Conservation (phyloP, 2,888 invertebrate species). For the Margaritifera margaritifera region DNA sequence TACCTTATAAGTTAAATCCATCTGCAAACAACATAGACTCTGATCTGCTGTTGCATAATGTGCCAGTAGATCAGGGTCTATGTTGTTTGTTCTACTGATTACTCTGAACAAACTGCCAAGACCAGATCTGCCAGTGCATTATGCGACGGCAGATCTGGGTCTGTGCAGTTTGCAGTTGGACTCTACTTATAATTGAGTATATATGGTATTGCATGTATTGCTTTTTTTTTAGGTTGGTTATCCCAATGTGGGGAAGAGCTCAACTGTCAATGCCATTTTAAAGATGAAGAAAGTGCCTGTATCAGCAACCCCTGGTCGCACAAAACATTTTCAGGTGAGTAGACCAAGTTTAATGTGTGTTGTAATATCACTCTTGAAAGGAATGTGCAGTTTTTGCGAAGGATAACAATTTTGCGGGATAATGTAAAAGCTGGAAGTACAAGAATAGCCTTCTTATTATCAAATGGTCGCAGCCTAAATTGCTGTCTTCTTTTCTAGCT, state of each 20-base stretch:
- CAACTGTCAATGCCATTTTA: slow-evolving; percentile 95
- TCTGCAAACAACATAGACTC: too few relatives aligned
- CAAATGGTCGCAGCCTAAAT: too few relatives aligned
- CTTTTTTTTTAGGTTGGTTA: slow-evolving; percentile 84
- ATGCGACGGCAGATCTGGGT: too few relatives aligned
- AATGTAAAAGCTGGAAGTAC: neutral
- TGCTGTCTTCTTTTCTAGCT: neutral
- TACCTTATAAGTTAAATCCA: too few relatives aligned
- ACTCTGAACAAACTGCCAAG: too few relatives aligned
- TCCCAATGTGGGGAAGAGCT: slow-evolving; percentile 99
- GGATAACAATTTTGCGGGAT: neutral
- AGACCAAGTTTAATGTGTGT: neutral
- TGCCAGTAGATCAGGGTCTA: too few relatives aligned
- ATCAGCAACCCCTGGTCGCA: slow-evolving; percentile 98
- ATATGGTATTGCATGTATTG: neutral
- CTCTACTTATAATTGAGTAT: too few relatives aligned
- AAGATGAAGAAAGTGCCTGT: slow-evolving; percentile 87
- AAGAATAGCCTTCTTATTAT: too few relatives aligned
- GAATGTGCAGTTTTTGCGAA: neutral
- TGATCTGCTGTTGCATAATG: too few relatives aligned
- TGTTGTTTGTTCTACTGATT: too few relatives aligned
- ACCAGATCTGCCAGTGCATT: too few relatives aligned
- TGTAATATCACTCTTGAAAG: neutral
- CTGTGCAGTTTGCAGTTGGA: too few relatives aligned
- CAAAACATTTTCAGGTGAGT: slow-evolving; percentile 89